Evolutionary conservation across 2,113 vertebrate species (phyloP), one percentile per base, ranked within the genome.

Genomic region (Alces alces): DNA sequence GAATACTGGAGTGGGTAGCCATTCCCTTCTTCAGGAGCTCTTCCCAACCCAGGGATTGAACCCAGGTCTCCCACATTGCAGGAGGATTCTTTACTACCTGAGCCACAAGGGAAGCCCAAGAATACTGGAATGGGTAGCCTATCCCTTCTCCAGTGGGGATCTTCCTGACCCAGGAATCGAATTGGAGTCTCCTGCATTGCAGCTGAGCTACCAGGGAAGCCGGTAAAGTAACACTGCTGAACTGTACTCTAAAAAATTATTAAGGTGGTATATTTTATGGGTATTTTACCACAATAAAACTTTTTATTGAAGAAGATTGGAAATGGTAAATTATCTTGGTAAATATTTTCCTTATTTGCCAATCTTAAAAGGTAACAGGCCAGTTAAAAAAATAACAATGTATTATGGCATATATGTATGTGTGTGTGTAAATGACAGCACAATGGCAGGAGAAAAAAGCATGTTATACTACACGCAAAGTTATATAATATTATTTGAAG

Each of bases 251-350:
- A 21, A 50, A 50, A 58, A n/a, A 47, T 15, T 7, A 17, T 14
- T 92, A 82, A 80, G 45, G 50, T 52, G 15, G 54, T 57, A 78
- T 33, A 47, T 78, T 47, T 45, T 45, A 57, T 15, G 52, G 61
- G 27, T 54, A 64, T 80, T 91, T 92, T 39, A 83, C 47, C 8
- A 52, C n/a, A 90, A 90, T 50, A 66, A 30, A 58, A 50, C 61
- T 54, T 47, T 79, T 66, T 27, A 30, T 36, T 10, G 43, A 92
- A 43, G 50, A 55, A 55, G 79, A n/a, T 19, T 45, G 28, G 50
- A 55, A 83, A 70, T n/a, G 33, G 80, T 70, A n/a, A 73, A 5
- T 84, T 33, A 66, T n/a, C 50, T 70, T 5, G 9, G 50, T 85
- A 45, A 92, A 27, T 47, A 33, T 70, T 57, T 84, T 73, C 55